A percentile compares a stretch with the other conserved stretches of the same genome.
Conservation (phyloP, 37 sponge, comb jelly and placozoan species). For the Ianthella basta region DNA sequence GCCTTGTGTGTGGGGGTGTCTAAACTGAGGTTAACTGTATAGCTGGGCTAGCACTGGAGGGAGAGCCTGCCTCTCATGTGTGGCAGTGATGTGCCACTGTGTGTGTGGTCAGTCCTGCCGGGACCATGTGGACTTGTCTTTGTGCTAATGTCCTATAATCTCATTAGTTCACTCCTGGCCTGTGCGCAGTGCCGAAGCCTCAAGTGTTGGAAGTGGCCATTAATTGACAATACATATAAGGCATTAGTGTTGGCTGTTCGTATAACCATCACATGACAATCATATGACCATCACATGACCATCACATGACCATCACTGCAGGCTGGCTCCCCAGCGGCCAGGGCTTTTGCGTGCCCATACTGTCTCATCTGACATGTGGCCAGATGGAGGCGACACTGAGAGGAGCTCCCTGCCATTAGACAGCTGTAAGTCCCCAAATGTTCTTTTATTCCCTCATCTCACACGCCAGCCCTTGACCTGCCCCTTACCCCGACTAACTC, state of each 20-base stretch:
- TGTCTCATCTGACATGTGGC: constrained; percentile 14
- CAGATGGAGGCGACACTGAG: background rate
- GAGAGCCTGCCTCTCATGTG: too few species aligned
- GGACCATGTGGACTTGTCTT: too few species aligned
- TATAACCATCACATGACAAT: too few species aligned
- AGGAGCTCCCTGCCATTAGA: background rate
- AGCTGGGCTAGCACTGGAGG: too few species aligned
- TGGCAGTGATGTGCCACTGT: background rate
- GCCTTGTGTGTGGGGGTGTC: background rate
- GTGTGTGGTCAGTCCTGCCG: too few species aligned
- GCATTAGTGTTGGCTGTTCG: too few species aligned
- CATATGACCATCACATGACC: too few species aligned
- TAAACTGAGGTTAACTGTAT: background rate
- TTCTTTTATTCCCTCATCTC: background rate
- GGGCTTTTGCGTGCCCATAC: constrained; percentile 7
- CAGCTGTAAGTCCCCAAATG: background rate
- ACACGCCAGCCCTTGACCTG: background rate
- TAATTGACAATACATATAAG: too few species aligned
- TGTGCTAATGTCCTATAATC: too few species aligned
- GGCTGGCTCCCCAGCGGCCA: background rate
- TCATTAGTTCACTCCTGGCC: too few species aligned
- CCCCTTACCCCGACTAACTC: background rate
- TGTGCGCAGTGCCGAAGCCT: too few species aligned
- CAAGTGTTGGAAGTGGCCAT: too few species aligned
- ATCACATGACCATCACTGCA: background rate